Base-by-base conservation (phyloP, 2,113 vertebrate genomes). In the Tragelaphus scriptus region DNA sequence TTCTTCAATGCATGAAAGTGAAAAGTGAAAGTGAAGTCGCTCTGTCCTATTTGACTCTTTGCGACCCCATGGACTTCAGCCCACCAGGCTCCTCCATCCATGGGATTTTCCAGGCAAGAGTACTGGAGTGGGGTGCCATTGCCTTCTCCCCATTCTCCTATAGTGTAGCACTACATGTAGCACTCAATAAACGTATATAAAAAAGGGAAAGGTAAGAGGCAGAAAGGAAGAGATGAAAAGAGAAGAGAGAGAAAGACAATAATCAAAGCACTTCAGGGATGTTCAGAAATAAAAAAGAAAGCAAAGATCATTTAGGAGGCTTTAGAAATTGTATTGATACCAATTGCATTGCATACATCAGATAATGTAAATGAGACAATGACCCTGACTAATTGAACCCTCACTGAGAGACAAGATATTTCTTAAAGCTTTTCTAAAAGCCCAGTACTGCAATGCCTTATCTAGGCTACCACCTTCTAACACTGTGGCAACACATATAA, bases 391-490 rank as follows among this genome's bases (percentile, higher is more conserved):
- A 55, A 40, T 51, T 9, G 44, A 90, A 85, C 10, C 47, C 40
- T 86, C 15, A 91, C 8, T 8, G 17, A 68, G 56, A 96, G 79
- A 44, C 5, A 85, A 44, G 21, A 47, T 32, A 26, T 71, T 93
- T 97, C 32, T 19, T 61, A 90, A 55, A 96, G 75, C 59, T 71
- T 94, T 94, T 51, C 82, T 71, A 65, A 59, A 58, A 94, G 61
- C 23, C 30, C 58, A 47, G 65, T 40, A 51, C 32, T 68, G 65
- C 30, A 40, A 26, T 58, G 30, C 84, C 81, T 95, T 96, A 90
- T 95, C 88, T 95, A 97, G 91, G 91, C 88, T 95, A 95, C 79
- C 6, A 56, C 77, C 77, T 98, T 95, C 77, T 63, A 71, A 92
- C 44, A 96, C 95, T 82, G 96, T 93, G 92, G 88, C 85, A 98